Base-by-base conservation (phyloP, 2,888 invertebrate genomes). In the Muschampia plurimacula region DNA sequence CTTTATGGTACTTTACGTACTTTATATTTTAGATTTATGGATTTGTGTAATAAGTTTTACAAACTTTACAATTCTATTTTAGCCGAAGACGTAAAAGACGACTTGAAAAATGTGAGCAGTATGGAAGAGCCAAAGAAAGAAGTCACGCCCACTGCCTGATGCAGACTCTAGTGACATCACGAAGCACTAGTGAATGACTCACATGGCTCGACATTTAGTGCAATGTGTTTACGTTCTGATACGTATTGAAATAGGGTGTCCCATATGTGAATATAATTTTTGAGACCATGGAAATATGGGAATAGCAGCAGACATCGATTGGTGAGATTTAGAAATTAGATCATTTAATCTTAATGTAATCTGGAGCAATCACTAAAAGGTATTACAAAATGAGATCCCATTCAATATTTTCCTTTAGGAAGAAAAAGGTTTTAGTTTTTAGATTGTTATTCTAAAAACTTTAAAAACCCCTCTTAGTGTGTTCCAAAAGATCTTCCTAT, bases 81-180 rank as follows among this genome's bases (percentile, higher is more conserved):
- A 96, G 95, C 91, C 90, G 97, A 96, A 82, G 95, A 96, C 82
- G 91, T 95, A 72, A 95, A 96, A 84, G 96, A 96, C 74, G 96
- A 96, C 65, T 86, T 93, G 66, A 95, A 96, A 79, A 95, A 95
- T 72, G 78, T 90, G 82, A 85, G 86, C 80, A 95, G 92, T 81
- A 92, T 92, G 80, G 96, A 96, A 79, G 96, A 96, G 83, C 90
- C 95, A 81, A 96, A 96, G 91, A 96, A 96, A 86, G 96, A 96
- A 60, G 87, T 95, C 69, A 91, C 95, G 68, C 92, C 96, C 77
- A 96, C 96, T 91, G 96, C 96, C 90, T 97, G 96, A 96, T 93
- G 82, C 81, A 81, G 74, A 22, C 41, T 63, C 15, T 63, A 69
- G 41, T 44, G 28, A n/a, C 28, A 39, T 22, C 46, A 46, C 36